Base-by-base conservation (phyloP, 2,113 vertebrate species). In the Benitochromis conjunctus region DNA sequence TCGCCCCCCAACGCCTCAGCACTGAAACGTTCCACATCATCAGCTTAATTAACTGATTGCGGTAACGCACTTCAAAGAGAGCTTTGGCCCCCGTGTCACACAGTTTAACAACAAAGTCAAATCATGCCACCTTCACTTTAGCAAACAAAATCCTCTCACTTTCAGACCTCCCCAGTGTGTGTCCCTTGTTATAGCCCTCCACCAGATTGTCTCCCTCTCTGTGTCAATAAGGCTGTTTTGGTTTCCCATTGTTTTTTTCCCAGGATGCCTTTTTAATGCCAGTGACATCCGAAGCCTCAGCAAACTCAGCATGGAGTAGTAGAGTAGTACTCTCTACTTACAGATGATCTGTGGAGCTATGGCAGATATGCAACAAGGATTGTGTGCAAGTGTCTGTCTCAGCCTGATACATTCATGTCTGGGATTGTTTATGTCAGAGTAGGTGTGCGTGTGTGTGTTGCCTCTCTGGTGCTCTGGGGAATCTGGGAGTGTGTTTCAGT, bases 31-130 rank as follows among this genome's bases (percentile, higher is more conserved):
- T 82, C 87, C 88, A 83, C 92, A 89, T 94, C 90, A 93, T 89
- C 93, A 83, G 88, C 88, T 89, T 92, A 89, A 94, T 94, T 90
- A 93, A 90, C 91, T 43, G 91, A 94, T 81, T 21, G 71, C 31
- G 78, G 64, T 36, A 76, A 89, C 46, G 3, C 80, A 83, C 89
- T 87, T 95, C 90, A 90, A 94, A 89, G 85, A 19, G 36, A 86
- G 85, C 79, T 13, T 8, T n/a, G 38, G 84, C 80, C 86, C 48
- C 36, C 2, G 78, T 66, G 92, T 85, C 88, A 86, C 93, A 91
- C 89, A 89, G 81, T 93, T 92, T 84, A 80, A 74, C 90, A 92
- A 92, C 92, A 93, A 87, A 94, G 86, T 92, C 83, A 86, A 83
- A 89, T 79, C 88, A 56, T 66, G 87, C 79, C 92, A 89, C 86